Evolutionary conservation across 2,888 invertebrate species (phyloP), one percentile per base, ranked within the genome.

Genomic region (Euclidia mi): DNA sequence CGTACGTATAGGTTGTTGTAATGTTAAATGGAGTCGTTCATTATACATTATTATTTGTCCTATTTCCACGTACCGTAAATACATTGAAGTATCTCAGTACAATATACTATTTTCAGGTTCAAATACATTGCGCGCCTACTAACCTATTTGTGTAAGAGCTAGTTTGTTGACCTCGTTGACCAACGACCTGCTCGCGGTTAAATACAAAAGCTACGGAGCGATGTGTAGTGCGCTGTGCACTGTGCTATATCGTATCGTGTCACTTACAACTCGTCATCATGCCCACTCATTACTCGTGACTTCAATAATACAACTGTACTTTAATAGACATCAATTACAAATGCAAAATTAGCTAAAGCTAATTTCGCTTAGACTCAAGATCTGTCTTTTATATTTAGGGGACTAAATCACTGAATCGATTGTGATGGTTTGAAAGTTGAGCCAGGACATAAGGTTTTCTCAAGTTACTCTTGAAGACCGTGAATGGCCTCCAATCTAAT

Each of bases 81-180:
- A 50, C 17, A 35, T 51, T 49, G 42, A 56, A 11, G 15, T 52
- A 70, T 53, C 53, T 49, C 44, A 20, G 44, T 48, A 64, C 65
- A 64, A 67, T 74, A 34, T 14, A 71, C 65, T 75, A 73, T 73
- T 72, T 75, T 75, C 77, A 79, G 78, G 76, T 75, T 78, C 68
- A 79, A 75, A 71, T 61, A 74, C 65, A 68, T 63, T 63, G 60
- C 52, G 57, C 65, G 65, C 74, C 78, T 73, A 79, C 71, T 82
- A 78, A 85, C 85, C 84, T 68, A 80, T 78, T 81, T 81, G 73
- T 75, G 76, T 77, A 73, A 70, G 68, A 79, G 77, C 85, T 80
- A 83, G 87, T 88, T 88, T 85, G 82, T 79, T 84, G 87, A 87
- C 88, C 88, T 82, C 81, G 82, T 80, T 88, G 82, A 82, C 80